Evolutionary conservation across 2,888 invertebrate genomes (phyloP), one percentile per base, ranked within the genome.

Genomic region (Cephonodes hylas): DNA sequence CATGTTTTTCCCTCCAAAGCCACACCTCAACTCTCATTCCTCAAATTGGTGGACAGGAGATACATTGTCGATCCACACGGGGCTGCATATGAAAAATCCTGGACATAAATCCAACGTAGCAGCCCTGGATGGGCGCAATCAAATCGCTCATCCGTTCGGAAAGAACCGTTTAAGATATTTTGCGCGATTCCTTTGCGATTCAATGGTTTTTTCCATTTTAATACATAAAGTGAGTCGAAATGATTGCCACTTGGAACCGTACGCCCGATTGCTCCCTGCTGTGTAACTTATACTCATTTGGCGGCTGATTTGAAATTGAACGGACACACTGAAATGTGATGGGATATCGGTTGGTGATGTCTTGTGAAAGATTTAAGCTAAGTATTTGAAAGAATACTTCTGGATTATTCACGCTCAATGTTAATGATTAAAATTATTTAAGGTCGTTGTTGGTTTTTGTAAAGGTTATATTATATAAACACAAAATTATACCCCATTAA

Each of bases 101-200:
- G n/a, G 27, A 59, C 25, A 42, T 20, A 27, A 10, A 44, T 44
- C 58, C n/a, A n/a, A 44, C 10, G 15, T 60, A 59, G 13, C 72
- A 75, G 59, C 79, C 77, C 78, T 80, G 62, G 18, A n/a, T 62
- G 66, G 69, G 65, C 66, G 74, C 83, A 85, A 85, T 85, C 85
- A 84, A 78, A 68, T 73, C 75, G 79, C 74, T 72, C 82, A 80
- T 77, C 76, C 81, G 71, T 69, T 80, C 70, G 81, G 79, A 84
- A 83, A 75, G 70, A 78, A 66, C 68, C 79, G 76, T 80, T 84
- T 80, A 80, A 75, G 79, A 81, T 79, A 79, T 81, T 79, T 81
- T 73, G 75, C 75, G 76, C 74, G 73, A 75, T 79, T 74, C 75
- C 67, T 68, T 76, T 64, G 74, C 77, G 75, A 79, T 22, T 53